Evolutionary conservation across 2,888 invertebrate species (phyloP).

Genomic region (Epirrhoe alternata): DNA sequence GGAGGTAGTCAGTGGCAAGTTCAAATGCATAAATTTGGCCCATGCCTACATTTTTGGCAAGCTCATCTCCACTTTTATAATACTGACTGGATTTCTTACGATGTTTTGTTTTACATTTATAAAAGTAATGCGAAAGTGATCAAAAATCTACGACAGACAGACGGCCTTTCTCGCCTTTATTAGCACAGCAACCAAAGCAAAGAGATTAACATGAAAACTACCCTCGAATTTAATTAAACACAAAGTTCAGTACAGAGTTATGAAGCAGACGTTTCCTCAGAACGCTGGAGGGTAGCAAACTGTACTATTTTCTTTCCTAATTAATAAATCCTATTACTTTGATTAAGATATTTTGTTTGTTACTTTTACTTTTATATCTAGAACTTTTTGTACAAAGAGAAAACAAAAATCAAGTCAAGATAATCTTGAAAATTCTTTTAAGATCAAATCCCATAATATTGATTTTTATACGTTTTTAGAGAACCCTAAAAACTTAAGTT

Average conservation of each 20-base stretch:
- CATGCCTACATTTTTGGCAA: too few relatives aligned
- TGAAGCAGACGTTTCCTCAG: constrained; percentile 46
- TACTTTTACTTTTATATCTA: neutral
- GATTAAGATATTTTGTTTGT: constrained; percentile 12
- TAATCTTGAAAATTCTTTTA: neutral
- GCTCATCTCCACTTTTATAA: too few relatives aligned
- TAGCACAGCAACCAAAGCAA: constrained; percentile 16
- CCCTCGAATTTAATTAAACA: constrained; percentile 38
- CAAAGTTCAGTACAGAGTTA: constrained; percentile 46
- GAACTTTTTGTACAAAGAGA: neutral
- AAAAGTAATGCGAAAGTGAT: too few relatives aligned
- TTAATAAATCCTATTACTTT: constrained; percentile 27
- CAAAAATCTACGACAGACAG: neutral
- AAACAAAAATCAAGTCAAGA: too few relatives aligned
- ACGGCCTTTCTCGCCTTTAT: neutral
- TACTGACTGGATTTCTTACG: too few relatives aligned
- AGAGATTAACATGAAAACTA: constrained; percentile 35
- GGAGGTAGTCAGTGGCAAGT: too few relatives aligned
- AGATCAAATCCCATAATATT: too few relatives aligned
- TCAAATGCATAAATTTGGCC: too few relatives aligned
- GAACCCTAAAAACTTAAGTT: too few relatives aligned
- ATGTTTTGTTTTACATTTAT: too few relatives aligned
- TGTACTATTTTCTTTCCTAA: constrained; percentile 44
- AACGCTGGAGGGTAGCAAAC: constrained; percentile 46
- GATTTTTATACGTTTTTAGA: too few relatives aligned